Base-by-base conservation (phyloP, 92 coral and sea anemone genomes). In the Zoanthus sansibaricus region DNA sequence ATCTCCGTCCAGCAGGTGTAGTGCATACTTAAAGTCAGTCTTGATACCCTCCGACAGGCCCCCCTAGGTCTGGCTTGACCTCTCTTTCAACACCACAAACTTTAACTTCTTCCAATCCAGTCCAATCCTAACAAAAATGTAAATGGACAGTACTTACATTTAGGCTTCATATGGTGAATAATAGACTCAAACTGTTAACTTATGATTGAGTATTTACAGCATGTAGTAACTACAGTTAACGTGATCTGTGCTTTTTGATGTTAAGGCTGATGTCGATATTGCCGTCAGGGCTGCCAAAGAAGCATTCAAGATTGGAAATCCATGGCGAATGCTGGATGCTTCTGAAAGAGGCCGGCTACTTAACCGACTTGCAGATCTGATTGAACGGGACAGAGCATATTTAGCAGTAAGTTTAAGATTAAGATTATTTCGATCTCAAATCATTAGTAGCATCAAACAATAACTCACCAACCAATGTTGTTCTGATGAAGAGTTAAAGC, bases 291-390 rank as follows among this genome's bases (percentile, higher is more conserved):
- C 99, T 32, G 96, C 99, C 11, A 85, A 89, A 48, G 92, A 96
- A 55, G 99, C 99, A 45, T 96, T 96, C 58, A 89, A 91, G 58
- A 91, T 90, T 18, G 99, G 99, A 59, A 96, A 98, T 89, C 93
- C 95, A 42, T 96, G 99, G 99, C 92, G 99, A 75, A 93, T 93
- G 78, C 93, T 93, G 95, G 91, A 96, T 94, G 98, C 98, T 3
- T 96, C 99, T 47, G 87, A 90, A n/a, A 89, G 99, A 44, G 99
- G 99, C 6, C 89, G 90, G 30, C 91, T 94, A 32, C 66, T 96
- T 20, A 68, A 94, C 92, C 94, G 90, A 71, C 92, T 96, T 61
- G 99, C 99, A 69, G 99, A 96, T 54, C 89, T 94, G 71, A 88
- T 96, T 15, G 99, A 96, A 71, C 87, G 99, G 47, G 99, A 96